These are phyloP conservation scores for Ceratina japonica DNA, from an alignment of 1,140 invertebrate genomes.

Conservation along the genomic window DNA sequence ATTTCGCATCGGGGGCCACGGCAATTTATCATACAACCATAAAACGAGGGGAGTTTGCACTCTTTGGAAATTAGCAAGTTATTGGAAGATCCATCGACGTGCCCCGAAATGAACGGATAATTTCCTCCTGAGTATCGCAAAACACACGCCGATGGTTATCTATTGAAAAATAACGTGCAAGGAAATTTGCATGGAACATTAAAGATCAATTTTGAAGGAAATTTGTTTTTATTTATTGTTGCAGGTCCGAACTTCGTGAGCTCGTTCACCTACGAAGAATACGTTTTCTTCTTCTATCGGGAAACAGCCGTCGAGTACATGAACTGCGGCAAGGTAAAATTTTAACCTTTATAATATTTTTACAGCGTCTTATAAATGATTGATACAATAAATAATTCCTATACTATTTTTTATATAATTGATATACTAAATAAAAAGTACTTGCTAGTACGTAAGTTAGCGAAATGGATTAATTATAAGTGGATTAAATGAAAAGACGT, in stretches of 20 bases:
- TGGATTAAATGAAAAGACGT: too few relatives aligned
- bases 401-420: too few relatives aligned
- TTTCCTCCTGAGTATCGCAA: not conserved
- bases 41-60: not conserved
- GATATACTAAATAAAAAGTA: too few relatives aligned
- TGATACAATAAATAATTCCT: too few relatives aligned
- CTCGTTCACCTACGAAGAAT: conserved; percentile 94
- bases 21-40: conserved; percentile 19
- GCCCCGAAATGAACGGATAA: not conserved
- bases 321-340: conserved; percentile 94
- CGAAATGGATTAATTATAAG: too few relatives aligned
- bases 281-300: conserved; percentile 98
- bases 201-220: not conserved
- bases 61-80: conserved; percentile 31
- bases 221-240: conserved; percentile 65
- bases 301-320: conserved; percentile 97
- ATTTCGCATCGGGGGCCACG: conserved; percentile 6
- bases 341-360: too few relatives aligned
- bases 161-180: too few relatives aligned
- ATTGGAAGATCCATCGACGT: conserved; percentile 18
- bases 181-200: not conserved
- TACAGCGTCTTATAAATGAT: too few relatives aligned
- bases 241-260: conserved; percentile 95
- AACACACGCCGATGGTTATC: not conserved
- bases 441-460: too few relatives aligned